Base-by-base conservation (phyloP, 23 tunicate species). In the Halocynthia roretzi region DNA sequence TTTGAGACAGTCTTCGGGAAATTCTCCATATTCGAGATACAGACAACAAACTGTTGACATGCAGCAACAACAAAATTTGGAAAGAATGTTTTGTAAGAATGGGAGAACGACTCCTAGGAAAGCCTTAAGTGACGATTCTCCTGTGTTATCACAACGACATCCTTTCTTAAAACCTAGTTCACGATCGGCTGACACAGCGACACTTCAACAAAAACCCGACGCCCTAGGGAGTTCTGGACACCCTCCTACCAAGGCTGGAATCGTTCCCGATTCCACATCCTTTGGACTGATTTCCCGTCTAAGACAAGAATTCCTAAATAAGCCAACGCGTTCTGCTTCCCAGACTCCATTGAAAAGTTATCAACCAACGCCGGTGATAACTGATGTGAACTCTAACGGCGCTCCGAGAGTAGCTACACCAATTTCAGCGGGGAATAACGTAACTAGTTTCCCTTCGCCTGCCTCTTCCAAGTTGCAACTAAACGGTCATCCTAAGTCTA, bases 401-500 rank as follows among this genome's bases (percentile, higher is more conserved):
- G 70, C 10, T 0, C 70, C 15, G 9, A 11, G 31, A 65, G 19
- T 15, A 65, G 22, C 19, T 10, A 65, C 70, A 9, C 19, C 70
- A 48, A 15, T 15, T 10, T 2, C 19, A 20, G 19, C 70, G 2
- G 31, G 70, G 1, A 20, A 20, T 65, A 15, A 9, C 9, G 48
- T 40, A 5, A 9, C 70, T 5, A 65, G 31, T 15, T 65, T 65
- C 2, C 70, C 70, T 2, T 65, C 70, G 70, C 70, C 70, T 11
- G 15, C 70, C 31, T 10, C 70, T 20, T 65, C 70, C 22, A 65
- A 65, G 19, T 48, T 20, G 19, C 70, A 65, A 15, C 19, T 65
- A 65, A 20, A 65, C 70, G 70, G 70, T 15, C 95, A 88, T 70
- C 87, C 87, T 10, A 88, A 88, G 69, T 88, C 95, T 18, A 83